A percentile compares a stretch with the other conserved stretches of the same genome.
Conservation (phyloP, 2,888 invertebrate species). For the Omphaloscelis lunosa region DNA sequence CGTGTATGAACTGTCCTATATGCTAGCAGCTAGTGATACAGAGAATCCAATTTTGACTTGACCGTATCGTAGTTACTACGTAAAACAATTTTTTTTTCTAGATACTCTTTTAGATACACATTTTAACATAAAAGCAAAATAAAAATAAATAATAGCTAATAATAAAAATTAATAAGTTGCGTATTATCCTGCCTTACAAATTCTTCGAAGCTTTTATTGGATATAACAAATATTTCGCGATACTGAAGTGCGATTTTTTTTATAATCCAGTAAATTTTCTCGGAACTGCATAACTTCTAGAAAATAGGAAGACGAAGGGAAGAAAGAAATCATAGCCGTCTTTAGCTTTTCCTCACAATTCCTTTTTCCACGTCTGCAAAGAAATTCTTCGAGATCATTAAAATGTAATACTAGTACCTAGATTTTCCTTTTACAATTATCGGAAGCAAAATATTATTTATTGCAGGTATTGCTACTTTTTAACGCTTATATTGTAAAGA, state of each 20-base stretch:
- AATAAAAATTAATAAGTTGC: background rate
- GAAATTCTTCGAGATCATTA: constrained; percentile 8
- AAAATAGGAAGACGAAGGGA: background rate
- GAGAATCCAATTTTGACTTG: background rate
- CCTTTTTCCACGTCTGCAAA: background rate
- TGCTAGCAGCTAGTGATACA: background rate
- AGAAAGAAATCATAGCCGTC: background rate
- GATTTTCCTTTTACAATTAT: background rate
- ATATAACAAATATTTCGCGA: background rate
- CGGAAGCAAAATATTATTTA: constrained; percentile 2
- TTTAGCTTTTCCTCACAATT: background rate
- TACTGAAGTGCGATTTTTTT: too few relatives aligned
- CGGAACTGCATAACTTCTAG: background rate
- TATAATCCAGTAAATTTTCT: too few relatives aligned
- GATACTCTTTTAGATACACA: background rate
- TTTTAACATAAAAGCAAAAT: background rate
- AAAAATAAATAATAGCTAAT: background rate
- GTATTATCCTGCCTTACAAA: background rate
- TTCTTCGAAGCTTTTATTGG: background rate
- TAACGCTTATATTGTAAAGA: background rate
- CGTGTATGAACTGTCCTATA: background rate
- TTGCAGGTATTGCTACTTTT: background rate
- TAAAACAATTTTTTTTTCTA: background rate
- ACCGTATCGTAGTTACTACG: background rate
- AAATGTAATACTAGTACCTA: constrained; percentile 12